Percentiles rank a stretch among this genome's conserved stretches.
phyloP scores from a whole-genome alignment of 2,888 invertebrate genomes.

The Amiota mariae region DNA sequence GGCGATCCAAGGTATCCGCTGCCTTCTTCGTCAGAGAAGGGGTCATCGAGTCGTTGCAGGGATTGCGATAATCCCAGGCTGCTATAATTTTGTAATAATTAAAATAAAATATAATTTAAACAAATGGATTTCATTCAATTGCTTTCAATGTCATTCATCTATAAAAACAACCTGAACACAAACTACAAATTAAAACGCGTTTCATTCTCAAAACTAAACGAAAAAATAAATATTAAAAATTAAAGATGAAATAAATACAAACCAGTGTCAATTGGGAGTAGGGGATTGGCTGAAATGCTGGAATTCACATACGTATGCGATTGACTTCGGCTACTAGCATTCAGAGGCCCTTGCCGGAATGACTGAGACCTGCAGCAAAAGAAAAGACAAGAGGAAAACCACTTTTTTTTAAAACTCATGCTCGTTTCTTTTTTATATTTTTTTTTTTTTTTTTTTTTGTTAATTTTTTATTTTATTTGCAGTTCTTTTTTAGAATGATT shows the following conservation, averaged over 20 bases:
- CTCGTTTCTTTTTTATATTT: conserved; percentile 58
- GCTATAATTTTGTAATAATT: conserved; percentile 61
- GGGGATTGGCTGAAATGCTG: conserved; percentile 94
- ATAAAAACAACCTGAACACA: conserved; percentile 24
- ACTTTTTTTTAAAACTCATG: conserved; percentile 69
- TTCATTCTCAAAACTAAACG: neutral
- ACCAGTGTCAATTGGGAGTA: conserved; percentile 90
- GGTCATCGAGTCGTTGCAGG: conserved; percentile 78
- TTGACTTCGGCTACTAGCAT: conserved; percentile 75
- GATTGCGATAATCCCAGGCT: conserved; percentile 75
- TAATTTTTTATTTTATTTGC: conserved; percentile 35
- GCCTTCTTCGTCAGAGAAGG: conserved; percentile 93
- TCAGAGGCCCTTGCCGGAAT: conserved; percentile 83
- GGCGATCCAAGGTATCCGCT: conserved; percentile 76
- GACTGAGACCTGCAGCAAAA: conserved; percentile 89
- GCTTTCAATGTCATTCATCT: conserved; percentile 29
- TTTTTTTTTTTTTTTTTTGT: conserved; percentile 38
- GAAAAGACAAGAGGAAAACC: conserved; percentile 74
- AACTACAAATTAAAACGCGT: conserved; percentile 34
- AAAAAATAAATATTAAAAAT: conserved; percentile 49
- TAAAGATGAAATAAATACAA: conserved; percentile 73
- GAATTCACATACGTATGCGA: conserved; percentile 83
- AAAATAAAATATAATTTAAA: conserved; percentile 31
- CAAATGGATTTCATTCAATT: conserved; percentile 30
- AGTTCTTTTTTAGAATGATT: conserved; percentile 19